Percentiles rank a stretch among this genome's conserved stretches.
phyloP scores from a whole-genome alignment of 2,113 vertebrate genomes.

The Dicentrarchus labrax region DNA sequence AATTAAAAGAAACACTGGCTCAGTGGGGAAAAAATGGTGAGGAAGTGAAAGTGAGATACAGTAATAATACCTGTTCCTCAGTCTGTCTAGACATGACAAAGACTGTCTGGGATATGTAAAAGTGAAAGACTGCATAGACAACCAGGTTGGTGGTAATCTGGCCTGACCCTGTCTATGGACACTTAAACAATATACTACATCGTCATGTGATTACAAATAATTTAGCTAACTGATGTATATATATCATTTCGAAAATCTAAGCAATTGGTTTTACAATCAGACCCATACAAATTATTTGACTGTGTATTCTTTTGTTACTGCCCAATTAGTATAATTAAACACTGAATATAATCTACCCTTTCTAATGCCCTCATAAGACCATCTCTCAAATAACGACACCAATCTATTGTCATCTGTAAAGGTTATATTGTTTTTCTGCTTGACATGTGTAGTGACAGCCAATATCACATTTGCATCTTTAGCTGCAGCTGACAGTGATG shows the following conservation, averaged over 20 bases:
- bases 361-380: conserved; percentile 36
- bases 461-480: conserved; percentile 79
- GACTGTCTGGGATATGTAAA: not conserved
- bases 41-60: not conserved
- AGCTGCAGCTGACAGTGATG: conserved; percentile 74
- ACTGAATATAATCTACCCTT: conserved; percentile 15
- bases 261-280: not conserved
- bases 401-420: conserved; percentile 73
- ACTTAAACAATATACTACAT: too few species aligned
- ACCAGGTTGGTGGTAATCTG: not conserved
- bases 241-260: not conserved
- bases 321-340: conserved; percentile 40
- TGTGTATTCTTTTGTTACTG: not conserved
- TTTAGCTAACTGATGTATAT: not conserved
- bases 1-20: not conserved
- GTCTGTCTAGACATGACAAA: not conserved
- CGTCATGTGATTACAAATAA: too few species aligned
- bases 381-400: conserved; percentile 55
- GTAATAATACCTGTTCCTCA: not conserved
- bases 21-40: not conserved
- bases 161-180: too few species aligned
- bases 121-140: not conserved
- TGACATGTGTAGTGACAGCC: conserved; percentile 72
- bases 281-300: not conserved
- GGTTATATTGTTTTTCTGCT: conserved; percentile 74